Evolutionary conservation across 2,797 vertebrate genomes (phyloP).

Genomic region (Fringilla coelebs): DNA sequence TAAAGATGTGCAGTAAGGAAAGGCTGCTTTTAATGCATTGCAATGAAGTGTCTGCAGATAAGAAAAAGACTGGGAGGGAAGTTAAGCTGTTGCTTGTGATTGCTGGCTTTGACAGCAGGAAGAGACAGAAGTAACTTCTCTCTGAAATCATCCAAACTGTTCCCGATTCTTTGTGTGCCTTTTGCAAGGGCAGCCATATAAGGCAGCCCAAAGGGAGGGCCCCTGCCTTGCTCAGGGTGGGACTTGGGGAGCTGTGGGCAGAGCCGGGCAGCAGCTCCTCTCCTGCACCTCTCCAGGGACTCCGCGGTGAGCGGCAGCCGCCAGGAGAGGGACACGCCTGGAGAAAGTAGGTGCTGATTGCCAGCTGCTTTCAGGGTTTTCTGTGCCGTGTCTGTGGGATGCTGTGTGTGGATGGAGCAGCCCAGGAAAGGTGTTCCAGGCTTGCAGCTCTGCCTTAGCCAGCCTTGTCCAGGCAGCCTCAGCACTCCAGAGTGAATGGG

Average conservation of each 20-base stretch:
- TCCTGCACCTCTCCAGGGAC: background rate
- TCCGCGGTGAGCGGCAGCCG: background rate
- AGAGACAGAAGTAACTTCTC: background rate
- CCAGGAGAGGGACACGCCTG: background rate
- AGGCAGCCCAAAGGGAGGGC: conserved; percentile 43
- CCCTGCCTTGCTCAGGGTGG: background rate
- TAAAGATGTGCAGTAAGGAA: background rate
- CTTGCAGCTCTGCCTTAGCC: background rate
- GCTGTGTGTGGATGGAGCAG: background rate
- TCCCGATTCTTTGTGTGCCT: background rate
- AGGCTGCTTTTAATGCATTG: background rate
- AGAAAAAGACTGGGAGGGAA: background rate
- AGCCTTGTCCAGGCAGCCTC: background rate
- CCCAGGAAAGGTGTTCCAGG: background rate
- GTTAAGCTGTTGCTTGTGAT: background rate
- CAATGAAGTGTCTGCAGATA: background rate
- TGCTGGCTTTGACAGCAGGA: background rate
- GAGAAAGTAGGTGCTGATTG: conserved; percentile 14
- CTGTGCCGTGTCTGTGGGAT: background rate
- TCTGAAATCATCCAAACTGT: background rate
- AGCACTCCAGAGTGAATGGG: background rate
- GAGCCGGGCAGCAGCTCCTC: background rate
- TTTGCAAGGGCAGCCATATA: background rate
- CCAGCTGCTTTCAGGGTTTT: background rate
- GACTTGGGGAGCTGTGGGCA: background rate